Evolutionary conservation across 2,797 vertebrate genomes (phyloP), one percentile per base, ranked within the genome.

Genomic region (Kryptolebias ocellatus): DNA sequence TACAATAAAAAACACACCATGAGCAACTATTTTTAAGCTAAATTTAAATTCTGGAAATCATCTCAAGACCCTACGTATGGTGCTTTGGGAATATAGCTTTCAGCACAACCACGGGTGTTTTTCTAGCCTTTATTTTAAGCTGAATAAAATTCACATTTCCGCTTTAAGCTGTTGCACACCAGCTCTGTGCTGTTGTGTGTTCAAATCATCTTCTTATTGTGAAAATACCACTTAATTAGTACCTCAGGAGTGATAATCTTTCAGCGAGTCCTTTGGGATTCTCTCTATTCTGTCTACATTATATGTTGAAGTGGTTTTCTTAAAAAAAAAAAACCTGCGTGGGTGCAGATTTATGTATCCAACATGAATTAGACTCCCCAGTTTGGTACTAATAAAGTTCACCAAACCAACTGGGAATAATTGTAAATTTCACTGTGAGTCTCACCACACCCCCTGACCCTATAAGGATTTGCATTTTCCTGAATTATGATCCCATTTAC

Each of bases 321-420:
- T 24, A 24, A 24, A 20, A 14, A 29, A 46, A 45, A 45, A 46
- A 39, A 5, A 2, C 61, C 4, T 37, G 17, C 56, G 18, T 9
- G 2, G 16, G 20, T 4, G 27, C n/a, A 24, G 27, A 51, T 37
- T 11, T 12, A 2, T 45, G 58, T 66, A 24, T 24, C 20, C 20
- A 24, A 24, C 20, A 60, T 55, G 52, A 62, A 24, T 53, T 60
- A 24, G 53, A 10, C 57, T 57, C 73, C 67, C 59, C 60, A 17
- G 72, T 79, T 78, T 71, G 63, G 80, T 64, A 55, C 67, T 77
- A 81, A 80, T 66, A 67, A 72, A 64, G 14, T 34, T 60, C 49
- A 31, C 57, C 70, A 63, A 76, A 79, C 80, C 79, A 59, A 50
- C 1, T 10, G 60, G 72, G 75, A 83, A 73, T 77, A 45, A 60